Evolutionary conservation across 2,888 invertebrate genomes (phyloP).

Genomic region (Clepsis dumicolana): DNA sequence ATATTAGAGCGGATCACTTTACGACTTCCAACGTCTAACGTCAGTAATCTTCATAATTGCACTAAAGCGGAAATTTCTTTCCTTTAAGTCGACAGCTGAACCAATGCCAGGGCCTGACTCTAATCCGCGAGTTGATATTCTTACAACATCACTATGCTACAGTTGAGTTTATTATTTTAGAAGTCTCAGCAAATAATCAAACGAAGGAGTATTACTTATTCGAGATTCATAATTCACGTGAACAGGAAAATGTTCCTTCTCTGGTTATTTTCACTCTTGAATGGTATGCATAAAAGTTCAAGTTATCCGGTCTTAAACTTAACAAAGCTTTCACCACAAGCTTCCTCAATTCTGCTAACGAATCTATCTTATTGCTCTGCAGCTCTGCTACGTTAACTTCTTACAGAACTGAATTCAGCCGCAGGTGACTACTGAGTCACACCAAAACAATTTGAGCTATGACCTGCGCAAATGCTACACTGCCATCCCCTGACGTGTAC

Average conservation of each 20-base stretch:
- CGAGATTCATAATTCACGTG: conserved; percentile 29
- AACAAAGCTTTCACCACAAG: not conserved
- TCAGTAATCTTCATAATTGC: conserved; percentile 26
- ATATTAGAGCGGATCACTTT: not conserved
- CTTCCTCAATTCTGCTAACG: not conserved
- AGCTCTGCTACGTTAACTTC: not conserved
- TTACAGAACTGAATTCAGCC: not conserved
- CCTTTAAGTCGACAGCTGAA: not conserved
- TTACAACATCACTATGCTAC: not conserved
- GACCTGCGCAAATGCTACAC: not conserved
- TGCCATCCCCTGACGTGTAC: not conserved
- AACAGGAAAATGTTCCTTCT: not conserved
- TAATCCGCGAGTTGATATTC: not conserved
- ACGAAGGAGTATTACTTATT: conserved; percentile 22
- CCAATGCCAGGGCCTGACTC: not conserved
- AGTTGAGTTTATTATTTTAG: not conserved
- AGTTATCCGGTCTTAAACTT: not conserved
- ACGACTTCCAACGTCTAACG: not conserved
- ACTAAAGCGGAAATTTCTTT: conserved; percentile 16
- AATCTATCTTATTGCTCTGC: conserved; percentile 1
- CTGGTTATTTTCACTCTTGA: not conserved
- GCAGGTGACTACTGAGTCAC: not conserved
- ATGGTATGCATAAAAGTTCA: conserved; percentile 1
- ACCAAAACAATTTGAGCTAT: not conserved
- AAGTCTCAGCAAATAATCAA: not conserved